phyloP scores from a whole-genome alignment of 2,113 vertebrate genomes.

The Cyrtonyx montezumae region DNA sequence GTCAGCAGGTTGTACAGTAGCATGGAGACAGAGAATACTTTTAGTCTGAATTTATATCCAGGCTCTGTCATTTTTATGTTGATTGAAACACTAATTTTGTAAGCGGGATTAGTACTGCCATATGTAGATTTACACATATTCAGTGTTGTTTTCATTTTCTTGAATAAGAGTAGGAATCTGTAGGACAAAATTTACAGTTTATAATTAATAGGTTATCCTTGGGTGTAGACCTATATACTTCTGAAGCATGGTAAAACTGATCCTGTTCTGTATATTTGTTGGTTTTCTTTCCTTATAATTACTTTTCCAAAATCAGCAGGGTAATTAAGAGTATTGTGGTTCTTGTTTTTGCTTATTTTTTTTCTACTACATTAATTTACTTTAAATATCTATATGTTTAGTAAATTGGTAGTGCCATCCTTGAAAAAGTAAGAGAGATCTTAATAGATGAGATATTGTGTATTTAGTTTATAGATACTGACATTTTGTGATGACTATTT shows the following conservation, averaged over 20 bases:
- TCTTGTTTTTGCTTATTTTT: not conserved
- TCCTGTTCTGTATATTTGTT: not conserved
- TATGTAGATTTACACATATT: not conserved
- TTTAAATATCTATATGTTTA: not conserved
- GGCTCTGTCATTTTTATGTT: not conserved
- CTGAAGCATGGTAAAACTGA: not conserved
- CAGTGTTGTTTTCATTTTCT: not conserved
- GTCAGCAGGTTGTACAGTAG: rapidly evolving
- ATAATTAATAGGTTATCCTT: not conserved
- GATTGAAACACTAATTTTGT: not conserved
- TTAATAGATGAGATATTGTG: not conserved
- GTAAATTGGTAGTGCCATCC: not conserved
- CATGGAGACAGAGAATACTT: not conserved
- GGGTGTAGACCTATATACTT: not conserved
- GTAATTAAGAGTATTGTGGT: not conserved
- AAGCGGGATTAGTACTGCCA: not conserved
- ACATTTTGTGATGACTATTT: not conserved
- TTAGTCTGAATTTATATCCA: not conserved
- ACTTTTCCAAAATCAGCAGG: not conserved
- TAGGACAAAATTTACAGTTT: not conserved
- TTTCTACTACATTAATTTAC: not conserved
- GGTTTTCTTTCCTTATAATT: not conserved
- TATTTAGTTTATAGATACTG: not conserved
- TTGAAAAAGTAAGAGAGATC: not conserved
- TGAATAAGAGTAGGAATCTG: not conserved